Percentiles rank a stretch among this genome's conserved stretches.
Evolutionary conservation across 2,113 vertebrate species (phyloP).

Genomic region (Bettongia penicillata): DNA sequence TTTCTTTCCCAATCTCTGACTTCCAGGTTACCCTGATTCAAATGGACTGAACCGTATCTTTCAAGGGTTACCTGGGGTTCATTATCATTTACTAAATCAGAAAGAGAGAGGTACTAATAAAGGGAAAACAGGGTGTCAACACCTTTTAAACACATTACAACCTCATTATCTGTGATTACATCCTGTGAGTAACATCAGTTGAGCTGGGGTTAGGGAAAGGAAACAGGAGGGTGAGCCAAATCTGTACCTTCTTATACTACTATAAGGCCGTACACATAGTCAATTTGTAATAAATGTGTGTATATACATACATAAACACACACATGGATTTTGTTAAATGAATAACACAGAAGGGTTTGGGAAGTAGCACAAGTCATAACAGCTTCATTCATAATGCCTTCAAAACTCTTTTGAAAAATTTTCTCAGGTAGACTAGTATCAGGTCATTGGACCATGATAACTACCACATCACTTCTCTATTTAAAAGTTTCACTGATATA

Average conservation of each 20-base stretch:
- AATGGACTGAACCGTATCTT: background rate
- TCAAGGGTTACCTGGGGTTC: background rate
- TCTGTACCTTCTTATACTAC: background rate
- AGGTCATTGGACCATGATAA: background rate
- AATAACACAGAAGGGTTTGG: background rate
- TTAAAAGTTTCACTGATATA: background rate
- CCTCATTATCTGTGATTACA: background rate
- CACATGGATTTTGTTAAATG: background rate
- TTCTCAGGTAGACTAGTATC: background rate
- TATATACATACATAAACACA: too few species aligned
- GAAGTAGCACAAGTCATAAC: background rate
- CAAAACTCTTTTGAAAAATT: background rate
- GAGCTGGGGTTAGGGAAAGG: background rate
- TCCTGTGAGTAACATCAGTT: background rate
- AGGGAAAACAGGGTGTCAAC: background rate
- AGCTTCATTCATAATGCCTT: background rate
- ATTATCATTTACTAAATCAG: background rate
- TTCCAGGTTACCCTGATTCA: background rate
- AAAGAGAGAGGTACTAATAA: background rate
- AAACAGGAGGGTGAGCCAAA: background rate
- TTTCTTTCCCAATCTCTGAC: background rate
- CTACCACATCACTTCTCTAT: background rate
- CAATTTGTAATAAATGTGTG: background rate
- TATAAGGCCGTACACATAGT: background rate
- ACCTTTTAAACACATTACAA: background rate